phyloP scores from a whole-genome alignment of 2,888 invertebrate species.

The Pristionchus japonicus region DNA sequence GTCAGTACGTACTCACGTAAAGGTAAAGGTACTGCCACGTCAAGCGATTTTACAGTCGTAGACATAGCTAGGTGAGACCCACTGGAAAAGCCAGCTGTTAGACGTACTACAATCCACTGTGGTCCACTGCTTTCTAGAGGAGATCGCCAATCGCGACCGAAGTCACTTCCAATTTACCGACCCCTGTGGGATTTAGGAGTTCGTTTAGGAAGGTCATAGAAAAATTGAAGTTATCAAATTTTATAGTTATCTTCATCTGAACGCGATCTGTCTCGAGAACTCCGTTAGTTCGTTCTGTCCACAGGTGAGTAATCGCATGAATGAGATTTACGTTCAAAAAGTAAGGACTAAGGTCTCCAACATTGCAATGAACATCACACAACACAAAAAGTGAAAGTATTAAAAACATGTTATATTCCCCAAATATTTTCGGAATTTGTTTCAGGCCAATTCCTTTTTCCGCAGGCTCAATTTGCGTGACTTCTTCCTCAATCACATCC shows the following conservation, averaged over 20 bases:
- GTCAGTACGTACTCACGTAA: no score
- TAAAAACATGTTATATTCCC: background rate
- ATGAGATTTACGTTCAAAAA: background rate
- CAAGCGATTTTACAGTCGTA: no score
- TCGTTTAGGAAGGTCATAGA: background rate
- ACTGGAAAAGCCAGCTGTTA: no score
- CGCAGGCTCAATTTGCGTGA: conserved; percentile 56
- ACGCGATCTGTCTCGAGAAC: conserved; percentile 62
- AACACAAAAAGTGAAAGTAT: background rate
- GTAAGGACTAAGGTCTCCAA: no score
- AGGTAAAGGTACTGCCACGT: no score
- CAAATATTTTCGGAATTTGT: no score
- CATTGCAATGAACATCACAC: background rate
- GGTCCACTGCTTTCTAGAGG: background rate
- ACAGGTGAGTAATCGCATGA: conserved; percentile 41
- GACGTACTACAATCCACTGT: no score
- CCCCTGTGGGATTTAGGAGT: background rate
- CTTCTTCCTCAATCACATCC: conserved; percentile 59
- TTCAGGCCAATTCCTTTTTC: conserved; percentile 51
- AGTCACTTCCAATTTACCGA: no score
- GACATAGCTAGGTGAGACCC: no score
- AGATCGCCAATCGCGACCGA: background rate
- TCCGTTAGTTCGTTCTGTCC: conserved; percentile 59
- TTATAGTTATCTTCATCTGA: conserved; percentile 59
- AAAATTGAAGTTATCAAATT: background rate